Conservation (phyloP, 2,888 invertebrate species). For the Drosophila demipolita region DNA sequence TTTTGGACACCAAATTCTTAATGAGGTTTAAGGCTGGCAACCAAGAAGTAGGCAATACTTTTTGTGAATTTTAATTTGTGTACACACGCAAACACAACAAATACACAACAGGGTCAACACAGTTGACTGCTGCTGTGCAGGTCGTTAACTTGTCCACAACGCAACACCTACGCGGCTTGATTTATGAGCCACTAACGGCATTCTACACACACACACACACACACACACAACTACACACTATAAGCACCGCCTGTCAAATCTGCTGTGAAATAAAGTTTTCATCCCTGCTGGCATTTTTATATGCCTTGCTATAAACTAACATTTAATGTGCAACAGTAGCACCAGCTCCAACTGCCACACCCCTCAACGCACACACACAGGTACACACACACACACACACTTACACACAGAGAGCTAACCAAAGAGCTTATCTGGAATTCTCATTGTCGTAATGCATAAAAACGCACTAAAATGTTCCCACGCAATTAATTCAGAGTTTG, state of each 20-base stretch:
- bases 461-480: slow-evolving; percentile 79
- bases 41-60: slow-evolving; percentile 72
- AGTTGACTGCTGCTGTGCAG: slow-evolving; percentile 26
- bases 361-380: neutral
- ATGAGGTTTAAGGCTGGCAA: slow-evolving; percentile 65
- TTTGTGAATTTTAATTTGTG: slow-evolving; percentile 66
- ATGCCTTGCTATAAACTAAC: slow-evolving; percentile 59
- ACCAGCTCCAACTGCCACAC: slow-evolving; percentile 26
- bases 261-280: slow-evolving; percentile 57
- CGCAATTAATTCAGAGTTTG: slow-evolving; percentile 77
- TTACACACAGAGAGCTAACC: neutral
- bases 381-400: neutral
- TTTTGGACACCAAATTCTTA: slow-evolving; percentile 30
- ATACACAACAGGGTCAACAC: slow-evolving; percentile 8
- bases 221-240: slow-evolving; percentile 25
- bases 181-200: slow-evolving; percentile 59
- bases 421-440: slow-evolving; percentile 25
- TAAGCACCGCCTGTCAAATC: slow-evolving; percentile 59
- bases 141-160: slow-evolving; percentile 67
- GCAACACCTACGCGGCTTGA: slow-evolving; percentile 69
- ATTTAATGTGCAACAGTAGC: slow-evolving; percentile 61
- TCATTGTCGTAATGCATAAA: slow-evolving; percentile 74
- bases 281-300: slow-evolving; percentile 58
- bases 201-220: slow-evolving; percentile 24
- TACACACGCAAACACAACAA: slow-evolving; percentile 48